A percentile compares a stretch with the other conserved stretches of the same genome.
phyloP scores from a whole-genome alignment of 2,113 vertebrate genomes.

The Trematocara marginatum region DNA sequence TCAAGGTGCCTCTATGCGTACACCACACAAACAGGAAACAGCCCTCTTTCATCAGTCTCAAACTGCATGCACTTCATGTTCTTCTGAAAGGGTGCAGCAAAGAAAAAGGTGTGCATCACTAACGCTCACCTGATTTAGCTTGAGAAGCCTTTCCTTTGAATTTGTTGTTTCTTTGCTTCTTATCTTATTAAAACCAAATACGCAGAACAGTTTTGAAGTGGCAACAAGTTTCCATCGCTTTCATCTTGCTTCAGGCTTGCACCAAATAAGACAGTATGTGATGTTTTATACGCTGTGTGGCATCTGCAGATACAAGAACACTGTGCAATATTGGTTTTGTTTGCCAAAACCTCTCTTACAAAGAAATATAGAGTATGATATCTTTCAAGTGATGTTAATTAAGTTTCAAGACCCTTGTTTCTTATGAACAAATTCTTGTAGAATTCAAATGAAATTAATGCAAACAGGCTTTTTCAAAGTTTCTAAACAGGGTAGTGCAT shows the following conservation, averaged over 20 bases:
- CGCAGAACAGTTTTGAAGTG: neutral
- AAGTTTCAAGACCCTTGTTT: neutral
- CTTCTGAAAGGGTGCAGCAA: constrained; percentile 22
- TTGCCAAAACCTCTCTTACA: neutral
- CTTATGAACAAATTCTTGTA: neutral
- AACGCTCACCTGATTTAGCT: constrained; percentile 18
- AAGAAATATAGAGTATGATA: neutral
- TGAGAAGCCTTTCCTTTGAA: neutral
- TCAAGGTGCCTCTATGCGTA: constrained; percentile 50
- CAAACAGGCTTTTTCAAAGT: neutral
- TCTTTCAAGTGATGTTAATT: neutral
- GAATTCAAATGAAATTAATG: neutral
- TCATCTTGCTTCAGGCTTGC: neutral
- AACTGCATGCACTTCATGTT: neutral
- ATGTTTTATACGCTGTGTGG: neutral
- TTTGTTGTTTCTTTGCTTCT: neutral
- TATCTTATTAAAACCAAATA: neutral
- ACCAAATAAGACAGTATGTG: neutral
- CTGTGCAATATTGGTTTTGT: neutral
- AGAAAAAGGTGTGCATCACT: neutral
- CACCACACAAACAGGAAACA: constrained; percentile 72
- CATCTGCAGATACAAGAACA: neutral
- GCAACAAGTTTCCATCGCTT: neutral
- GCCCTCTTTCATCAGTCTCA: constrained; percentile 57
- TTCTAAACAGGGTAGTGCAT: neutral